phyloP scores from a whole-genome alignment of 2,113 vertebrate genomes.

The Aptenodytes forsteri region DNA sequence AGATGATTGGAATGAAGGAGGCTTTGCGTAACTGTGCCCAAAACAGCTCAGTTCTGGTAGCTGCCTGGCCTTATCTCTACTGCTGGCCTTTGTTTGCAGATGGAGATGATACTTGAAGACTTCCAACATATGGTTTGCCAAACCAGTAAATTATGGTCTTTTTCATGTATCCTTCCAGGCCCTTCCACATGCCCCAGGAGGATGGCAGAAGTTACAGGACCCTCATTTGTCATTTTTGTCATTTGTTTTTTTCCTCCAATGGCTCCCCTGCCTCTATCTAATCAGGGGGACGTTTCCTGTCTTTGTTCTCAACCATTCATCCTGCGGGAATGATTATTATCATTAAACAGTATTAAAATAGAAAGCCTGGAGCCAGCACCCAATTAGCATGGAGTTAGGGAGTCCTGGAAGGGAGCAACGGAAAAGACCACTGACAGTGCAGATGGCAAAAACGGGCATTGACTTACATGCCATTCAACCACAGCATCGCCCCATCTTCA shows the following conservation, averaged over 20 bases:
- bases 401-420: neutral
- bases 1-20: neutral
- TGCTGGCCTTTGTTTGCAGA: constrained; percentile 18
- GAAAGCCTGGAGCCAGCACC: constrained; percentile 69
- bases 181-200: constrained; percentile 22
- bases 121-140: neutral
- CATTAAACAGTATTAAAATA: constrained; percentile 78
- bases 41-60: neutral
- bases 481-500: neutral
- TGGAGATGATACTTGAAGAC: constrained; percentile 16
- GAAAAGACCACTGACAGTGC: neutral
- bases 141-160: constrained; percentile 6
- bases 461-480: neutral
- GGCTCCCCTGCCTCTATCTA: constrained; percentile 71
- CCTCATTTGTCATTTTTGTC: constrained; percentile 71
- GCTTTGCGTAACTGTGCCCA: neutral
- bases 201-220: constrained; percentile 45
- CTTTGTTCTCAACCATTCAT: constrained; percentile 74
- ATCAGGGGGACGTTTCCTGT: constrained; percentile 77
- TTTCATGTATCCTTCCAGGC: constrained; percentile 14
- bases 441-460: neutral
- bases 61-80: neutral
- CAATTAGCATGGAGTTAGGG: constrained; percentile 17
- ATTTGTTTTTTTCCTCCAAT: constrained; percentile 67
- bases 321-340: constrained; percentile 74